Evolutionary conservation across 2,797 vertebrate genomes (phyloP).

Genomic region (Aulostomus chinensis): DNA sequence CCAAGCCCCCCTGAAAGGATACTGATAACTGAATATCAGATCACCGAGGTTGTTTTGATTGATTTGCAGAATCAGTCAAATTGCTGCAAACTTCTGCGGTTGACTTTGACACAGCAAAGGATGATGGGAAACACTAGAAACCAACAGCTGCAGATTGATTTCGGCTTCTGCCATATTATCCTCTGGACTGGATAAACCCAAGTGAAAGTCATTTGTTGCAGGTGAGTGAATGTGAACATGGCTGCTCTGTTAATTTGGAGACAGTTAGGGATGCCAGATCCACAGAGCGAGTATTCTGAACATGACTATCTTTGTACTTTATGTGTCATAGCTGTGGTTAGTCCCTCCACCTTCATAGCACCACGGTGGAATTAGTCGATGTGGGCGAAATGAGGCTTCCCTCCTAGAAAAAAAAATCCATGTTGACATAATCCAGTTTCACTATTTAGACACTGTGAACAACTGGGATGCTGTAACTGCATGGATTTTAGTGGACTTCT

Average conservation of each 20-base stretch:
- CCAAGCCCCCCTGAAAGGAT: too few species aligned
- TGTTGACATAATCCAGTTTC: slow-evolving; percentile 22
- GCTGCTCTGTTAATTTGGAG: slow-evolving; percentile 44
- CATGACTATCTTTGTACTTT: slow-evolving; percentile 51
- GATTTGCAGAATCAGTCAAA: slow-evolving; percentile 19
- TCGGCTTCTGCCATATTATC: slow-evolving; percentile 10
- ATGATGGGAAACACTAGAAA: too few species aligned
- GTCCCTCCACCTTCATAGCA: slow-evolving; percentile 69
- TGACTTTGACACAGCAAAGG: background rate
- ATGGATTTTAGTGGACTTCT: background rate
- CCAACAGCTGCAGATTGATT: slow-evolving; percentile 12
- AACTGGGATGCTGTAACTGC: slow-evolving; percentile 1
- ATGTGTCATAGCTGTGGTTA: slow-evolving; percentile 70
- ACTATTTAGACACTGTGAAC: slow-evolving; percentile 34
- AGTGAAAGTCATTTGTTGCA: slow-evolving; percentile 32
- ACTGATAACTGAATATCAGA: too few species aligned
- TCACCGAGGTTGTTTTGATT: background rate
- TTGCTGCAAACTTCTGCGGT: slow-evolving; percentile 1
- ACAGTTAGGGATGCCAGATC: slow-evolving; percentile 37
- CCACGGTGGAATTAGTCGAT: slow-evolving; percentile 34
- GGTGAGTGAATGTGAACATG: slow-evolving; percentile 28
- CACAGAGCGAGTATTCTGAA: slow-evolving; percentile 46
- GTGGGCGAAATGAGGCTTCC: slow-evolving; percentile 70
- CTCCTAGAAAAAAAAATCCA: too few species aligned
- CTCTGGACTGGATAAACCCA: background rate